These are phyloP conservation scores for Melanotaenia duboulayi DNA, from an alignment of 2,113 vertebrate genomes.

Conservation along the genomic window DNA sequence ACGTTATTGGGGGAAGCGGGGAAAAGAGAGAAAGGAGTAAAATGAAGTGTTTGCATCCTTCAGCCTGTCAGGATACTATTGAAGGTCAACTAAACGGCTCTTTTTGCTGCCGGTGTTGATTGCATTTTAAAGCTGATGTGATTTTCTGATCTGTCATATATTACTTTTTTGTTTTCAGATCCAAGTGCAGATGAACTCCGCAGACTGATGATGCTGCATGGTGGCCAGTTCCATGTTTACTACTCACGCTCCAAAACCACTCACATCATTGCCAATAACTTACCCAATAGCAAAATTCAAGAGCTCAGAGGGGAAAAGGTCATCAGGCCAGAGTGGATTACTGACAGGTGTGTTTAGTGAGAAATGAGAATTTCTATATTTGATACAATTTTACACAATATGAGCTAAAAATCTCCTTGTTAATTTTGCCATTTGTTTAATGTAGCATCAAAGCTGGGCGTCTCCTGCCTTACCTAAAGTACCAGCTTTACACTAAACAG, in stretches of 20 bases:
- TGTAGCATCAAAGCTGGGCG: constrained; percentile 92
- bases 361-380: not conserved
- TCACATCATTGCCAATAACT: constrained; percentile 96
- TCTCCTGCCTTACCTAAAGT: constrained; percentile 90
- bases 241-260: constrained; percentile 97
- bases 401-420: not conserved
- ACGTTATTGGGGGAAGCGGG: no score
- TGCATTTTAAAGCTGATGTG: no score
- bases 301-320: constrained; percentile 94
- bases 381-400: not conserved
- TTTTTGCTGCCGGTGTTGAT: no score
- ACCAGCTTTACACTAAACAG: constrained; percentile 94
- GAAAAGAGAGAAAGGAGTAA: no score
- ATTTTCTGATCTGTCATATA: no score
- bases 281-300: constrained; percentile 95
- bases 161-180: constrained; percentile 75
- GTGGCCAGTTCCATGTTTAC: constrained; percentile 95
- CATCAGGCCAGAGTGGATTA: constrained; percentile 94
- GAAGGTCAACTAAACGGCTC: not conserved
- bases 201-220: constrained; percentile 95
- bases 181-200: constrained; percentile 95
- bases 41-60: no score
- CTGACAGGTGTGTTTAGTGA: constrained; percentile 88
- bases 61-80: not conserved
- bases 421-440: not conserved